Percentiles rank a stretch among this genome's conserved stretches.
phyloP scores from a whole-genome alignment of 2,888 invertebrate species.

The Perdita meconis region DNA sequence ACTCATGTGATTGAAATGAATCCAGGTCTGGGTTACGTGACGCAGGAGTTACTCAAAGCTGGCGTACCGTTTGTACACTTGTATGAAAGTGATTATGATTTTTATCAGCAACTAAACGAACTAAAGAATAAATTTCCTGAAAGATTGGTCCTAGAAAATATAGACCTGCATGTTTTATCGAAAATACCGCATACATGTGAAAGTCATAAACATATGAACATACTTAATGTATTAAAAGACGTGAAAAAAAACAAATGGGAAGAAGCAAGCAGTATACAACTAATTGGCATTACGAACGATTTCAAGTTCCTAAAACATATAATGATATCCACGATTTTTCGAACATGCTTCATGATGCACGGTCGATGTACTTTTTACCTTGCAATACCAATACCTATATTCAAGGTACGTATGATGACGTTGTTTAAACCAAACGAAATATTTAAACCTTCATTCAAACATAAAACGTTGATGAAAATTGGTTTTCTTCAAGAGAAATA shows the following conservation, averaged over 20 bases:
- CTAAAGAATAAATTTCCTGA: conserved; percentile 83
- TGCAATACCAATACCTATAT: conserved; percentile 86
- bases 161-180: conserved; percentile 87
- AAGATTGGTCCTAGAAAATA: conserved; percentile 84
- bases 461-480: too few relatives aligned
- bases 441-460: too few relatives aligned
- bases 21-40: conserved; percentile 89
- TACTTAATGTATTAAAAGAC: conserved; percentile 84
- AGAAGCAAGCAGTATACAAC: conserved; percentile 86
- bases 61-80: conserved; percentile 86
- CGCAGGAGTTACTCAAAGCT: conserved; percentile 86
- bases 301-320: conserved; percentile 87
- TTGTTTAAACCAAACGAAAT: too few relatives aligned
- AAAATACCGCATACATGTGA: conserved; percentile 86
- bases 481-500: background rate
- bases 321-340: conserved; percentile 87
- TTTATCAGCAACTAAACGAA: conserved; percentile 84
- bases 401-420: too few relatives aligned
- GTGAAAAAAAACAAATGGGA: conserved; percentile 84
- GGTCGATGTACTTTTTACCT: conserved; percentile 88
- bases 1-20: conserved; percentile 88
- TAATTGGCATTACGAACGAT: conserved; percentile 87
- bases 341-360: conserved; percentile 85
- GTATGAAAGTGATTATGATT: conserved; percentile 86
- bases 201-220: conserved; percentile 84